A percentile compares a stretch with the other conserved stretches of the same genome.
These are phyloP conservation scores for Euura lappo DNA, from an alignment of 1,140 invertebrate species.

Conservation along the genomic window DNA sequence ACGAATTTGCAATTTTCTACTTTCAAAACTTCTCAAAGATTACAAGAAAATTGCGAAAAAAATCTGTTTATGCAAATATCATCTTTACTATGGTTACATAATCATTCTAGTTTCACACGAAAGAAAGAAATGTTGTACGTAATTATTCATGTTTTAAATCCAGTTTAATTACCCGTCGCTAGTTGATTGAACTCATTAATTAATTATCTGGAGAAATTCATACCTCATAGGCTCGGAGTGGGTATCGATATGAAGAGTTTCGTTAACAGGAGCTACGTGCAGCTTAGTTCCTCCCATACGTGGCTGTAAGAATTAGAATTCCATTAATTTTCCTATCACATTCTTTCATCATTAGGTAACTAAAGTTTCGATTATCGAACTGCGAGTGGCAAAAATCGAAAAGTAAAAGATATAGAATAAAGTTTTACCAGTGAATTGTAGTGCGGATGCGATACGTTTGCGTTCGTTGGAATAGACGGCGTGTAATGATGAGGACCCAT, in stretches of 20 bases:
- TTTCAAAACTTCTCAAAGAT: too few relatives aligned
- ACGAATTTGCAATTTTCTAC: too few relatives aligned
- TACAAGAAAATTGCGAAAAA: too few relatives aligned
- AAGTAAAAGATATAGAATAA: background rate
- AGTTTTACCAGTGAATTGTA: slow-evolving; percentile 60
- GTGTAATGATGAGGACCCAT: slow-evolving; percentile 68
- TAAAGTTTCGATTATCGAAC: too few relatives aligned
- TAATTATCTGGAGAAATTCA: slow-evolving; percentile 44
- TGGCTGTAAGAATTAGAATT: slow-evolving; percentile 45
- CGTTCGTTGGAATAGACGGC: slow-evolving; percentile 66
- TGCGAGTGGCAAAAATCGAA: background rate
- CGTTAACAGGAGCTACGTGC: slow-evolving; percentile 59
- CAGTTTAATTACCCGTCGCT: too few relatives aligned
- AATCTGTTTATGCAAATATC: too few relatives aligned
- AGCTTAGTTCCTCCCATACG: slow-evolving; percentile 54
- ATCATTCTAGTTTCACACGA: too few relatives aligned
- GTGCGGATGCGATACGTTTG: slow-evolving; percentile 60
- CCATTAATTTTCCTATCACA: background rate
- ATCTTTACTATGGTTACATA: too few relatives aligned
- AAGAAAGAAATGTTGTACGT: too few relatives aligned
- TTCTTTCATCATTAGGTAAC: slow-evolving; percentile 10
- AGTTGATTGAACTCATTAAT: too few relatives aligned
- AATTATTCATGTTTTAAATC: too few relatives aligned
- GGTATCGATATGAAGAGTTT: slow-evolving; percentile 85
- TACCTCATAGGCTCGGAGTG: slow-evolving; percentile 83